phyloP scores from a whole-genome alignment of 2,113 vertebrate genomes.

The Argyrosomus japonicus region DNA sequence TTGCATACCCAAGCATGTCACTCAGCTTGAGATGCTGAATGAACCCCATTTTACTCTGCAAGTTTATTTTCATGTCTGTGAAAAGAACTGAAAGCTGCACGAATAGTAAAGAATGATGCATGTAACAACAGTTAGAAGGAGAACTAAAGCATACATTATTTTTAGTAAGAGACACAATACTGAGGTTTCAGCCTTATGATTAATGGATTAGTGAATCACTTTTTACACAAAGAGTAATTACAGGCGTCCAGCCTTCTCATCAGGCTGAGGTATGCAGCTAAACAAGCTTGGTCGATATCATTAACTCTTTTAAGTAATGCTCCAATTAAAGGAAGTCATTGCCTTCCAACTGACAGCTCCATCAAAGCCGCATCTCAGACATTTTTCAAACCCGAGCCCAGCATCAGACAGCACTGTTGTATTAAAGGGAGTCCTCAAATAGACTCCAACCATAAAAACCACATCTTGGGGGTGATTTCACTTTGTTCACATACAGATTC shows the following conservation, averaged over 20 bases:
- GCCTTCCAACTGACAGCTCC: slow-evolving; percentile 5
- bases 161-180: background rate
- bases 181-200: background rate
- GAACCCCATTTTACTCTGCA: background rate
- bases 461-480: slow-evolving; percentile 25
- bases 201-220: background rate
- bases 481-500: slow-evolving; percentile 41
- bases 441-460: slow-evolving; percentile 35
- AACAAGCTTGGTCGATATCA: background rate
- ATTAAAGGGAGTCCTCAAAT: slow-evolving; percentile 39
- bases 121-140: background rate
- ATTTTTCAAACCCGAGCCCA: slow-evolving; percentile 6
- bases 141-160: too few relatives aligned
- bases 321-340: slow-evolving; percentile 15
- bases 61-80: background rate
- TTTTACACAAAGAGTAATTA: background rate
- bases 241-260: slow-evolving; percentile 1
- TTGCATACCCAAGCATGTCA: background rate
- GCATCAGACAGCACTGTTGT: slow-evolving; percentile 10
- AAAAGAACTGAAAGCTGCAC: background rate
- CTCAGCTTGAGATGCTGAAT: background rate
- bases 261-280: background rate
- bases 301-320: background rate
- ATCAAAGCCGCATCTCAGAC: slow-evolving; percentile 20
- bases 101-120: background rate